These are phyloP conservation scores for Drosophila miranda DNA, from an alignment of 1,140 invertebrate genomes.

Conservation along the genomic window DNA sequence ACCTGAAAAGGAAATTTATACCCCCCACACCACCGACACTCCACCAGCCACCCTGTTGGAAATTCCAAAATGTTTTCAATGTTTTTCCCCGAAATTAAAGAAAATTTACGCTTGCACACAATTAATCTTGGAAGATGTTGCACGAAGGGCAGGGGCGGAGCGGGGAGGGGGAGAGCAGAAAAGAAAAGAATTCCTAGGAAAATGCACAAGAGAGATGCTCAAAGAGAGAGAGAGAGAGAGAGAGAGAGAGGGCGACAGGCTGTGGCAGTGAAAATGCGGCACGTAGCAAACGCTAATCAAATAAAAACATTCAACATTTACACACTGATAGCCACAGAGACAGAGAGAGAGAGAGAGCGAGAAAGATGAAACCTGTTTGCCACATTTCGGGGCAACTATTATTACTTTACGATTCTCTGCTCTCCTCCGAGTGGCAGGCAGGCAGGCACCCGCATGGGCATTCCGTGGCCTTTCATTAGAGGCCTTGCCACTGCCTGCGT, in stretches of 20 bases:
- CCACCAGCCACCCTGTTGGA: too few relatives aligned
- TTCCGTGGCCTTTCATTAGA: slow-evolving; percentile 64
- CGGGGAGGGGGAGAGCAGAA: not conserved
- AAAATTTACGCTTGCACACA: slow-evolving; percentile 73
- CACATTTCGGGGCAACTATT: slow-evolving; percentile 52
- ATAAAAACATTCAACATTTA: slow-evolving; percentile 80
- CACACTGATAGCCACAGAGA: slow-evolving; percentile 56
- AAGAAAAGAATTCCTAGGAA: slow-evolving; percentile 51
- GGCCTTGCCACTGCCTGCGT: slow-evolving; percentile 20
- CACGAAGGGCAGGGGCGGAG: slow-evolving; percentile 8
- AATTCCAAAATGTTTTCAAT: slow-evolving; percentile 23
- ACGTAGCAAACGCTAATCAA: slow-evolving; percentile 78
- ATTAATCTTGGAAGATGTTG: slow-evolving; percentile 62
- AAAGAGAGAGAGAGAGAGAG: slow-evolving; percentile 10
- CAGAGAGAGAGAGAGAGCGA: slow-evolving; percentile 3
- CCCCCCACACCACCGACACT: slow-evolving; percentile 3
- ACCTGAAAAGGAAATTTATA: slow-evolving; percentile 50
- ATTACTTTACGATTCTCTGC: slow-evolving; percentile 65
- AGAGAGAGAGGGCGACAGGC: not conserved
- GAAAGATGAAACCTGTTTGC: slow-evolving; percentile 25
- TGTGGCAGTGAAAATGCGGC: slow-evolving; percentile 47
- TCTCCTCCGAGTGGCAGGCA: slow-evolving; percentile 11
- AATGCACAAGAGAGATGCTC: slow-evolving; percentile 65
- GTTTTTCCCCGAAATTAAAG: slow-evolving; percentile 73
- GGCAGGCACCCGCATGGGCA: slow-evolving; percentile 58